Conservation (phyloP, 1,140 invertebrate species). For the Colletes latitarsis region DNA sequence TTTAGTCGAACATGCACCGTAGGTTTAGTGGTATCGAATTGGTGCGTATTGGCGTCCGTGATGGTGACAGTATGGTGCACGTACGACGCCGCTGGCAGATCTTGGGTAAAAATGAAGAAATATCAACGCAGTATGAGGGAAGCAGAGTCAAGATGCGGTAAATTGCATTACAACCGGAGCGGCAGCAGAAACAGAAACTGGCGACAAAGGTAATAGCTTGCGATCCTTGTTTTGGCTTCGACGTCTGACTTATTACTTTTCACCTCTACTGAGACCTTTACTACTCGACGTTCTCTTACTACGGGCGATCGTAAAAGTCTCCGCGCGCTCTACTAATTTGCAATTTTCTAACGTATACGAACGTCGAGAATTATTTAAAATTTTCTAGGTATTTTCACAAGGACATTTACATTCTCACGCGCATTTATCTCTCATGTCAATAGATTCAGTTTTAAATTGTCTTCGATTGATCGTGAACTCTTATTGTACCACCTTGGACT, state of each 20-base stretch:
- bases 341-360: no score
- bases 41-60: constrained; percentile 88
- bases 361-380: no score
- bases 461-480: no score
- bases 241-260: constrained; percentile 22
- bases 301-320: no score
- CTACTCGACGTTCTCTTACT: neutral
- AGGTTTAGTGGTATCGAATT: constrained; percentile 92
- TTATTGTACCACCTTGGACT: no score
- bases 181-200: constrained; percentile 92
- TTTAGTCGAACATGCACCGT: constrained; percentile 24
- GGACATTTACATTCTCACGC: no score
- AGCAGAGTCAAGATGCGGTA: constrained; percentile 83
- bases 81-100: constrained; percentile 92
- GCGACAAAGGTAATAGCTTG: constrained; percentile 87
- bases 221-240: neutral
- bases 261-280: constrained; percentile 1
- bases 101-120: constrained; percentile 97
- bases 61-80: constrained; percentile 93
- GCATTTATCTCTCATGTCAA: no score
- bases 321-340: no score
- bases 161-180: constrained; percentile 89
- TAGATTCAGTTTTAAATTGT: no score
- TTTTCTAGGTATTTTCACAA: no score
- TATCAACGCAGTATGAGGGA: constrained; percentile 92